phyloP scores from a whole-genome alignment of 2,113 vertebrate species.

The Ctenodactylus gundi region DNA sequence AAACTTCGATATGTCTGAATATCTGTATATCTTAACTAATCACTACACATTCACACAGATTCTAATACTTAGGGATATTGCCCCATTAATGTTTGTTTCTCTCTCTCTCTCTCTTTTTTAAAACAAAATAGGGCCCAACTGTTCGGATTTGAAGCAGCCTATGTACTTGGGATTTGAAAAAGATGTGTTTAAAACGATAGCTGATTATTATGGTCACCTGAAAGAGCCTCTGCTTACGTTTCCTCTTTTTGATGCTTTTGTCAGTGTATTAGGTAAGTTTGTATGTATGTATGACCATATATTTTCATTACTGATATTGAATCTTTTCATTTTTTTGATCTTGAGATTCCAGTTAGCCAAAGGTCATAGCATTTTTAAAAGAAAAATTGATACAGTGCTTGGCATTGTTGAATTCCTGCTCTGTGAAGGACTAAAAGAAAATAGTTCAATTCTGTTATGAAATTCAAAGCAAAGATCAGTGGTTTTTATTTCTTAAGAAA shows the following conservation, averaged over 20 bases:
- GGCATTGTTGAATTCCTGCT: background rate
- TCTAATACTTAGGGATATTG: background rate
- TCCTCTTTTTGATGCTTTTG: slow-evolving; percentile 90
- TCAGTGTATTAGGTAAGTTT: slow-evolving; percentile 89
- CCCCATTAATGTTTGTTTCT: background rate
- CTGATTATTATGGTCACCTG: slow-evolving; percentile 88
- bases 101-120: background rate
- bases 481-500: slow-evolving; percentile 54
- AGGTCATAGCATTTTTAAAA: background rate
- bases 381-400: background rate
- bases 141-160: slow-evolving; percentile 87
- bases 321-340: background rate
- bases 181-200: slow-evolving; percentile 91
- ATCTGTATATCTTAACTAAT: background rate
- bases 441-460: slow-evolving; percentile 15
- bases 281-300: background rate
- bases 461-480: background rate
- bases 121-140: slow-evolving; percentile 86
- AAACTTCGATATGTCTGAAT: background rate
- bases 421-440: background rate
- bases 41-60: background rate
- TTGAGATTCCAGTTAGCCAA: background rate
- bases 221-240: slow-evolving; percentile 91
- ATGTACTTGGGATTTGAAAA: slow-evolving; percentile 90
- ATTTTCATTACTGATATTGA: background rate